Evolutionary conservation across 1,140 invertebrate species (phyloP).

Genomic region (Platorchestia sp.): DNA sequence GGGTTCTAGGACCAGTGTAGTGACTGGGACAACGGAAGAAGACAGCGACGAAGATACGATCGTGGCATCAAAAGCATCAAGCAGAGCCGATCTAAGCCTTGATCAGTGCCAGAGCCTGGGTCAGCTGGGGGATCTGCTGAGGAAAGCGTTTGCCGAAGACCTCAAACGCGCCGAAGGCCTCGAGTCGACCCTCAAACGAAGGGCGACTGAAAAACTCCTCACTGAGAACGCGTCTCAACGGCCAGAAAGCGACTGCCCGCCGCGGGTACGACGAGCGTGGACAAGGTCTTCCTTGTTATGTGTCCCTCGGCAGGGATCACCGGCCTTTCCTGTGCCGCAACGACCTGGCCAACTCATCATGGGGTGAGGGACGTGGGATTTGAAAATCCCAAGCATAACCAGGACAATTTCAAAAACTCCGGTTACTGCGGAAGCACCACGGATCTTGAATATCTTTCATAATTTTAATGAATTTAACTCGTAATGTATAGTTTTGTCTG

Average conservation of each 20-base stretch:
- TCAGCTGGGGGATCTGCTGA: constrained; percentile 7
- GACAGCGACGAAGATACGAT: neutral
- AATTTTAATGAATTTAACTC: neutral
- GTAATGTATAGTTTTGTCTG: too few species aligned
- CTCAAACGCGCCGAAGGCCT: neutral
- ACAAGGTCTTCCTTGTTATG: neutral
- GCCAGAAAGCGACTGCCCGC: neutral
- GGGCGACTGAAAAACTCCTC: neutral
- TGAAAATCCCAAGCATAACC: neutral
- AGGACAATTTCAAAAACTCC: neutral
- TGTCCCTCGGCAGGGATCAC: neutral
- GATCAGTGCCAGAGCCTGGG: constrained; percentile 21
- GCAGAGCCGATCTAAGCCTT: neutral
- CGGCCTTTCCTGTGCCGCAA: neutral
- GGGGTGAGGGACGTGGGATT: neutral
- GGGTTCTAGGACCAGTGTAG: neutral
- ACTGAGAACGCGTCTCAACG: neutral
- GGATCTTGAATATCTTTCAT: neutral
- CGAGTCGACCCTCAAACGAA: neutral
- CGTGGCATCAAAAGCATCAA: neutral
- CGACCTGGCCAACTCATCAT: constrained; percentile 22
- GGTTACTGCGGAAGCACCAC: neutral
- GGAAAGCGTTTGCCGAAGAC: constrained; percentile 4
- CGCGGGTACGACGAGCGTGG: neutral
- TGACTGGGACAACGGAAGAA: neutral